phyloP scores from a whole-genome alignment of 64 coral and sea anemone species.

The Stylophora pistillata region DNA sequence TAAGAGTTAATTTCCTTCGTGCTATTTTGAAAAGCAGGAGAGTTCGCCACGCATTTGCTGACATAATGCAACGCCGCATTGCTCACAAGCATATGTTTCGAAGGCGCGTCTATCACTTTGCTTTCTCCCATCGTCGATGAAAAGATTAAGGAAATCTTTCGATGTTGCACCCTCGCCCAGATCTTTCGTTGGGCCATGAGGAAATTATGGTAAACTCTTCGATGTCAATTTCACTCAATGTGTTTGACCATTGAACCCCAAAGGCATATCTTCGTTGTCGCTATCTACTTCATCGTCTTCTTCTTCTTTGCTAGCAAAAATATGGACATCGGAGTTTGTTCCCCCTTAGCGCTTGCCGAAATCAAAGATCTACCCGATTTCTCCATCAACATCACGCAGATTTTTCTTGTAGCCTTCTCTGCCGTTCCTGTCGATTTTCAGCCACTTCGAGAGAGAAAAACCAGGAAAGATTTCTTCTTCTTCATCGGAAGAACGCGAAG shows the following conservation, averaged over 20 bases:
- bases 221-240: constrained; percentile 3
- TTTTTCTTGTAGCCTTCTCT: not conserved
- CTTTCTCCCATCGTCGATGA: constrained; percentile 25
- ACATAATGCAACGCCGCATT: constrained; percentile 30
- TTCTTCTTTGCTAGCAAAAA: not conserved
- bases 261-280: not conserved
- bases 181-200: not conserved
- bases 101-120: not conserved
- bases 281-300: not conserved
- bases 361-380: not conserved
- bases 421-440: not conserved
- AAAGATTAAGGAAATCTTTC: not conserved
- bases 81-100: constrained; percentile 6
- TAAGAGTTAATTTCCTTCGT: too few relatives aligned
- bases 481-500: too few relatives aligned
- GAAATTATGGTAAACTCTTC: constrained; percentile 10
- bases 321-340: not conserved
- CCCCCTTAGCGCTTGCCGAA: not conserved
- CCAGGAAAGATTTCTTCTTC: not conserved
- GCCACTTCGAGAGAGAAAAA: not conserved
- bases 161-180: too few relatives aligned
- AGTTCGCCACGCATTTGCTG: constrained; percentile 11
- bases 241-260: not conserved
- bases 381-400: not conserved
- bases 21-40: too few relatives aligned